Percentiles rank a stretch among this genome's conserved stretches.
phyloP scores from a whole-genome alignment of 2,113 vertebrate genomes.

The Hucho hucho region DNA sequence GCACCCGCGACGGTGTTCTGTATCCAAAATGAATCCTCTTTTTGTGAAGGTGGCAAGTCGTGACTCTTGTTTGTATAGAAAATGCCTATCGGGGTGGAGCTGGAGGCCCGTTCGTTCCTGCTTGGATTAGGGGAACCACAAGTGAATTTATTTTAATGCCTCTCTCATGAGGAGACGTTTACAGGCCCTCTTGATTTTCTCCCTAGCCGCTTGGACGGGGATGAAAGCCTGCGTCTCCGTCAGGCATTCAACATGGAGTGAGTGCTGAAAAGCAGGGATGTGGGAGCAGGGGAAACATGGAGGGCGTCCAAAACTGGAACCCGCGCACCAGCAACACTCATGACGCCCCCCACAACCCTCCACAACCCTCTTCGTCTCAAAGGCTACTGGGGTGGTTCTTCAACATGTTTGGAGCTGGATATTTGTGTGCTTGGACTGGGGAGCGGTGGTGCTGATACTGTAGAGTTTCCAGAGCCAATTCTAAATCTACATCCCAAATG shows the following conservation, averaged over 20 bases:
- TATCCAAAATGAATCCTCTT: neutral
- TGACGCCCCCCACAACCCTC: too few species aligned
- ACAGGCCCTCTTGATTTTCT: slow-evolving; percentile 59
- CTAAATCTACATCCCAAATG: too few species aligned
- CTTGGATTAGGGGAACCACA: slow-evolving; percentile 43
- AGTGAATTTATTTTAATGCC: slow-evolving; percentile 55
- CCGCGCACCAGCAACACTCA: slow-evolving; percentile 13
- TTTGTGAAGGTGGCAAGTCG: neutral
- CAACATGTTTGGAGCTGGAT: too few species aligned
- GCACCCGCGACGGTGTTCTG: too few species aligned
- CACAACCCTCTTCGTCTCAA: too few species aligned
- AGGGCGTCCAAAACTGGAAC: slow-evolving; percentile 44
- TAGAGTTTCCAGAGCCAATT: too few species aligned
- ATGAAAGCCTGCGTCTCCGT: slow-evolving; percentile 60
- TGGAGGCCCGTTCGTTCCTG: neutral
- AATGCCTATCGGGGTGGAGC: neutral
- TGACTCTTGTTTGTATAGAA: neutral
- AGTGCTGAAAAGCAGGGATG: slow-evolving; percentile 38
- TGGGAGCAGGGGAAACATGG: slow-evolving; percentile 42
- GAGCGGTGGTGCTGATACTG: too few species aligned
- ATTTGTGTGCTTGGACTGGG: too few species aligned
- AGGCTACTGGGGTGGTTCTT: too few species aligned
- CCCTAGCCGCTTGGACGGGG: slow-evolving; percentile 52
- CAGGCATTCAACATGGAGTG: slow-evolving; percentile 39
- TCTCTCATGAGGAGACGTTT: slow-evolving; percentile 63